Evolutionary conservation across 2,797 vertebrate species (phyloP).

Genomic region (Aulostomus chinensis): DNA sequence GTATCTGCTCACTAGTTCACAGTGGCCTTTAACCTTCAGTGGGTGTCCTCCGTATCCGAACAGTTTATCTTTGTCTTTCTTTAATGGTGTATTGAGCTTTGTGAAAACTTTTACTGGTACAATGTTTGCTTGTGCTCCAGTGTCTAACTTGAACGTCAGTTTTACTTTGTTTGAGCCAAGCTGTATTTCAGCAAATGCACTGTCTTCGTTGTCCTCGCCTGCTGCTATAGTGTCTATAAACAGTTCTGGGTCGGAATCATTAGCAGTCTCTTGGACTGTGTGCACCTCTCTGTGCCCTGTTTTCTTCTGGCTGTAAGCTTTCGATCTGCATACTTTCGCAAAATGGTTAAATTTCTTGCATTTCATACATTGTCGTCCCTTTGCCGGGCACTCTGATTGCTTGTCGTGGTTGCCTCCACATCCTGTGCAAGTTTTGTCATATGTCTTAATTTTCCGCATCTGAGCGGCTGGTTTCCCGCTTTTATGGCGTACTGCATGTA

Average conservation of each 20-base stretch:
- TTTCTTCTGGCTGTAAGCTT: too few species aligned
- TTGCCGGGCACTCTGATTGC: too few species aligned
- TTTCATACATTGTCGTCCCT: too few species aligned
- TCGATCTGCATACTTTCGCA: too few species aligned
- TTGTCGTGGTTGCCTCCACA: too few species aligned
- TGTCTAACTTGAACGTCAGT: not conserved
- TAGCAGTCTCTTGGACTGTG: too few species aligned
- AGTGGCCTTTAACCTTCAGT: too few species aligned
- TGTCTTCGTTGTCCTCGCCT: not conserved
- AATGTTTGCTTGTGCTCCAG: not conserved
- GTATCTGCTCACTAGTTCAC: too few species aligned
- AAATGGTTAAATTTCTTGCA: too few species aligned
- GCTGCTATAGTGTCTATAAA: not conserved
- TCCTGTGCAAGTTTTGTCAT: too few species aligned
- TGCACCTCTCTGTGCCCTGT: too few species aligned
- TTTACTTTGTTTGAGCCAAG: not conserved
- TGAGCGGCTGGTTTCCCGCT: not conserved
- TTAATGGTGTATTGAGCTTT: not conserved
- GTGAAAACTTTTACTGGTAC: not conserved
- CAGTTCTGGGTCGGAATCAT: not conserved
- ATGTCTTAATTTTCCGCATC: too few species aligned
- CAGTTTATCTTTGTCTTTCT: accelerated
- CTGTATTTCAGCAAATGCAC: not conserved
- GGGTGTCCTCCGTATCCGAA: not conserved
- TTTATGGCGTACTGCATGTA: not conserved